Base-by-base conservation (phyloP, 2,888 invertebrate genomes). In the Hipparchia semele region DNA sequence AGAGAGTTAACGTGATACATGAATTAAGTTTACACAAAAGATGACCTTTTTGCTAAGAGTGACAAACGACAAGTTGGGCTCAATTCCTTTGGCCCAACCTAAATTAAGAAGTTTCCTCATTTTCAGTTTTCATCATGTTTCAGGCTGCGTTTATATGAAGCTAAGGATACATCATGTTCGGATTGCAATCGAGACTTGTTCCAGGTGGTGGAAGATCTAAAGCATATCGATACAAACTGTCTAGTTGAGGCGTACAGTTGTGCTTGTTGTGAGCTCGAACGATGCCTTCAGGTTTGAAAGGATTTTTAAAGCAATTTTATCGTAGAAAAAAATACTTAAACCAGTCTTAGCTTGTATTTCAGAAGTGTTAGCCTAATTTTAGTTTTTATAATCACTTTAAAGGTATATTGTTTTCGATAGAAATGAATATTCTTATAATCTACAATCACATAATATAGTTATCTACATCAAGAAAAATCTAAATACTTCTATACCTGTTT, bases 161-260 rank as follows among this genome's bases (percentile, higher is more conserved):
- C 88, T 8, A 84, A 81, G 67, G 84, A 86, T 60, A 78, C 83
- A 39, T 73, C 79, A 9, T 70, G 78, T 49, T 74, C 80, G 5
- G 75, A 79, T 2, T 88, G 88, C 79, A 82, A 75, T 73, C 83
- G 91, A 2, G 82, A 87, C 68, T 76, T 92, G 9, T 82, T 82
- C 78, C 81, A 86, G 12, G 87, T 93, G 61, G 90, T 85, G 1
- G 80, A 91, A 6, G 93, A 93, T 70, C 80, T 93, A 10, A 82
- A 87, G 73, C 86, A 91, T 75, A 93, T 93, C 73, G 83, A 93
- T 78, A 94, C 92, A 7, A 92, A 91, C 79, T 92, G 92, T 76
- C 71, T 80, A 2, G 89, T 93, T 10, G 86, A 91, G 74, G 90
- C 89, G 0, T 94, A 87, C 79, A 88, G 87, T 74, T 87, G 87